A percentile compares a stretch with the other conserved stretches of the same genome.
phyloP scores from a whole-genome alignment of 2,797 vertebrate species.

The Pelobates cultripes region DNA sequence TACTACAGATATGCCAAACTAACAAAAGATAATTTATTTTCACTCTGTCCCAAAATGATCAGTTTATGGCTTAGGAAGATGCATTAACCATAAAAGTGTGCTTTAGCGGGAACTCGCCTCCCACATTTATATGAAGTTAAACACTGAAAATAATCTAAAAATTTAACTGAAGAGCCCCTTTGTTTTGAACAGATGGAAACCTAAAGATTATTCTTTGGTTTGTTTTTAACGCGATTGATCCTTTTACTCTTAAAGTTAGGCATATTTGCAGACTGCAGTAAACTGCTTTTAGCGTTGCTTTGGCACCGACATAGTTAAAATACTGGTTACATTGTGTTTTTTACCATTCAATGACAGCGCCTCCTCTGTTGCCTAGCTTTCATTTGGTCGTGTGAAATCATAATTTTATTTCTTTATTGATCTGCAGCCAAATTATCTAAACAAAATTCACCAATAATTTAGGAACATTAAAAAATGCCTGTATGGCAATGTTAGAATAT shows the following conservation, averaged over 20 bases:
- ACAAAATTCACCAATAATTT: no score
- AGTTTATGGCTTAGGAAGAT: constrained; percentile 19
- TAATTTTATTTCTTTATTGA: no score
- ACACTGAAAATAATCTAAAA: background rate
- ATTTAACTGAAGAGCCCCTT: background rate
- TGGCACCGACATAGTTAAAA: no score
- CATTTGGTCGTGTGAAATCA: no score
- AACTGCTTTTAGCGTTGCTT: no score
- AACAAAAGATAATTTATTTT: constrained; percentile 64
- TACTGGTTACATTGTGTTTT: no score
- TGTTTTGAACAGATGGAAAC: background rate
- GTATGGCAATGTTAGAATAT: no score
- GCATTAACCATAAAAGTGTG: constrained; percentile 3
- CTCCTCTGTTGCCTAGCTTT: no score
- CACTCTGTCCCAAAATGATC: constrained; percentile 6
- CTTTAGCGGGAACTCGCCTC: background rate
- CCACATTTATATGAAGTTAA: constrained; percentile 22
- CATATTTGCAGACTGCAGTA: no score
- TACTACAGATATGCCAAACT: constrained; percentile 61
- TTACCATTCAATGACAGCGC: no score
- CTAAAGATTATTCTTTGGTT: background rate
- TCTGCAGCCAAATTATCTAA: no score
- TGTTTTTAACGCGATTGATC: background rate
- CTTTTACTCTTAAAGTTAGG: background rate
- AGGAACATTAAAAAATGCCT: no score